Base-by-base conservation (phyloP, 2,797 vertebrate genomes). In the Myotis planiceps region DNA sequence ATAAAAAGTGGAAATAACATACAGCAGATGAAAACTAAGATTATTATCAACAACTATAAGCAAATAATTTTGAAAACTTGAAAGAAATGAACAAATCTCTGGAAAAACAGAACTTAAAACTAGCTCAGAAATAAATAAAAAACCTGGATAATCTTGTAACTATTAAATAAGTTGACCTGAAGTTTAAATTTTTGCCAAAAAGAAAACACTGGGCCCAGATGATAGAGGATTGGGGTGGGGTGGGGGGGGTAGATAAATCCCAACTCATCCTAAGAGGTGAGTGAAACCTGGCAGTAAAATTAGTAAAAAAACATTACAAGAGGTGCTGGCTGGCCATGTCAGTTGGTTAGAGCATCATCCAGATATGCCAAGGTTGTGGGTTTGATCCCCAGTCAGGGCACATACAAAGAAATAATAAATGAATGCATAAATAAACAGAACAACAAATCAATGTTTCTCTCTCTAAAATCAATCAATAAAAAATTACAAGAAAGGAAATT, bases 61-160 rank as follows among this genome's bases (percentile, higher is more conserved):
- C 23, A 88, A 92, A 74, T 68, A 49, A 75, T 68, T 92, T 34
- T 85, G 47, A 90, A 85, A 88, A 88, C 47, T 55, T 85, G 37
- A 74, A 88, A 93, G 29, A 65, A 65, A 65, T 65, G 60, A 65
- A 65, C 60, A 65, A 60, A 69, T 69, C 7, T 75, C 34, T 42
- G 69, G 18, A 71, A 87, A 87, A 72, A 63, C 0, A 39, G 16
- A 39, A 86, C 32, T 82, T 85, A 74, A 81, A 88, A 93, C 2
- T 66, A 88, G 18, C 34, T 80, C 47, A 74, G 37, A 32, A 92
- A 72, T 55, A 68, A 60, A 83, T 39, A 51, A 83, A 94, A 83
- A 68, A 34, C 12, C 9, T 92, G 37, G 65, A 65, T 45, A 55
- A 34, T 81, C 47, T 45, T 65, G 32, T 18, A 87, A 51, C 15